A percentile compares a stretch with the other conserved stretches of the same genome.
These are phyloP conservation scores for Heliconius erato DNA, from an alignment of 2,888 invertebrate species.

Conservation along the genomic window DNA sequence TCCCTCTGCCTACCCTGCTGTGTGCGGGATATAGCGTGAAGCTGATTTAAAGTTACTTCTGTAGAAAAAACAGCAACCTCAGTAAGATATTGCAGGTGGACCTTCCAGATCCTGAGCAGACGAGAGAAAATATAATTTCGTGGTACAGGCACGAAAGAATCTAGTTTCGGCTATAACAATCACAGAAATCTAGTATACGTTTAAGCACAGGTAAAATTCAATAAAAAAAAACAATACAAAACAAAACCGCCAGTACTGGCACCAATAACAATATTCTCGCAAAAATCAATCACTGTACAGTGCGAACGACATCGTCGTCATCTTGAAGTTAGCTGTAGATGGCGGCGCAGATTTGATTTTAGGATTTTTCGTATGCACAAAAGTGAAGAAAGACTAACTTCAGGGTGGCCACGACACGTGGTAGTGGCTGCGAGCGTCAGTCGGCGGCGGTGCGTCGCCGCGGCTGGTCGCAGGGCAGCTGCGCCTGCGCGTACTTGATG, in stretches of 20 bases:
- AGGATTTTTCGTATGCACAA: too few relatives aligned
- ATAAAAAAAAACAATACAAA: not conserved
- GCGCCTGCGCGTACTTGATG: slow-evolving; percentile 79
- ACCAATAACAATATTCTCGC: not conserved
- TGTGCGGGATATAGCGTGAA: too few relatives aligned
- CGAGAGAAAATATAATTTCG: too few relatives aligned
- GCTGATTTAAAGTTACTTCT: too few relatives aligned
- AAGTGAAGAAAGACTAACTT: too few relatives aligned
- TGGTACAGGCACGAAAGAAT: too few relatives aligned
- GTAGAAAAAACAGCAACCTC: not conserved
- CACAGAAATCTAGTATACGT: too few relatives aligned
- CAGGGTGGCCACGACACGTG: not conserved
- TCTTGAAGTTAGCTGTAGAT: not conserved
- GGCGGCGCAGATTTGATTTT: too few relatives aligned
- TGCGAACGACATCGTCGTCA: not conserved
- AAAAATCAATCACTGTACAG: not conserved
- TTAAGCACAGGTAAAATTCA: too few relatives aligned
- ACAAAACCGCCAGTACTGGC: not conserved
- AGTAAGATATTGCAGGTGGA: not conserved
- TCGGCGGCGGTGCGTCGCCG: not conserved
- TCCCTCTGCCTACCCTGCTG: too few relatives aligned
- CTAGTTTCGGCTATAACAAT: too few relatives aligned
- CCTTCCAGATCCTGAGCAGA: too few relatives aligned
- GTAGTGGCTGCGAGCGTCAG: not conserved
- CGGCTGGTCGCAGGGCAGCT: slow-evolving; percentile 48